Base-by-base conservation (phyloP, 2,888 invertebrate genomes). In the Pterobdella sp. region DNA sequence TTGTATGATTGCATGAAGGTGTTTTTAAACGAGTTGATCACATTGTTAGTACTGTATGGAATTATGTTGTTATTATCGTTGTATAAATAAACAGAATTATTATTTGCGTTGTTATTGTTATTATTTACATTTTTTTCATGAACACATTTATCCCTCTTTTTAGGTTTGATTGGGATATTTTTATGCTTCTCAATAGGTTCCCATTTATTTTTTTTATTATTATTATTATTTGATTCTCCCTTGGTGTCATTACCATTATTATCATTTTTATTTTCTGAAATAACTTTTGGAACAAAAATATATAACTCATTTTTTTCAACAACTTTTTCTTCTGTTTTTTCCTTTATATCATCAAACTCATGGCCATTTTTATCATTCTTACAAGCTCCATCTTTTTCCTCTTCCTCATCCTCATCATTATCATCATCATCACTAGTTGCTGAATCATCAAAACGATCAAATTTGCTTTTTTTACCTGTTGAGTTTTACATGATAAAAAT, bases 381-480 rank as follows among this genome's bases (percentile, higher is more conserved):
- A 49, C 52, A 18, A 49, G 14, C n/a, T 18, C 52, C n/a, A 65
- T n/a, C 60, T 26, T 56, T n/a, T 56, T 22, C 60, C 18, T 4
- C 60, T n/a, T 22, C 60, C n/a, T 56, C n/a, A 22, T 22, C 60
- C 18, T 18, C 60, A 65, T 65, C 65, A 32, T 65, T 34, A n/a
- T 65, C 65, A n/a, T 65, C 65, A n/a, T 65, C 65, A 65, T 65
- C 65, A 65, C 35, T 35, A n/a, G 4, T 35, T 14, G 14, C 65
- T 3, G 32, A 32, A 14, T 65, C 35, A 14, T 65, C 65, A 32
- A 31, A 65, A 7, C 65, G 3, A 32, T 65, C 35, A n/a, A 65
- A 65, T 65, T 65, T 65, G 34, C 65, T 65, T 65, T 32, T 35
- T 35, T 65, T 65, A 34, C 65, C 65, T 65, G 35, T 65, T 65